phyloP scores from a whole-genome alignment of 2,113 vertebrate genomes.

The Sorex araneus region DNA sequence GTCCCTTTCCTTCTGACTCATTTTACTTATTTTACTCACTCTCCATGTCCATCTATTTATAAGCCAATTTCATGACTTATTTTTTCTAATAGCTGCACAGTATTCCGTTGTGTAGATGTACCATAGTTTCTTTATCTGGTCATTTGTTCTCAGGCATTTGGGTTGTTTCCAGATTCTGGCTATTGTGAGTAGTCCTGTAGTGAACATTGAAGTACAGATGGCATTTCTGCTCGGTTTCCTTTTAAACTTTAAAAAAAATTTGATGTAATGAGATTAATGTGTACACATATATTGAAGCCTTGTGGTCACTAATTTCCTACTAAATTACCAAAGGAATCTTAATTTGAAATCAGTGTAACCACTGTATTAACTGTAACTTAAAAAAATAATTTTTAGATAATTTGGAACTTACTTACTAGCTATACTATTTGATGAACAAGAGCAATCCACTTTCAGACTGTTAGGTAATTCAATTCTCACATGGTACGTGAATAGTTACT shows the following conservation, averaged over 20 bases:
- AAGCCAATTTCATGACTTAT: too few relatives aligned
- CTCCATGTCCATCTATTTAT: too few relatives aligned
- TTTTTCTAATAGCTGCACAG: too few relatives aligned
- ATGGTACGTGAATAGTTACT: slow-evolving; percentile 59
- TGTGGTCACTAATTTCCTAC: background rate
- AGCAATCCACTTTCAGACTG: slow-evolving; percentile 51
- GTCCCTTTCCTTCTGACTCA: too few relatives aligned
- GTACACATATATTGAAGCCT: background rate
- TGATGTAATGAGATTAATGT: slow-evolving; percentile 18
- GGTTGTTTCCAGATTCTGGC: too few relatives aligned
- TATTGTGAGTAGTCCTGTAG: too few relatives aligned
- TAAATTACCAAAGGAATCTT: slow-evolving; percentile 4
- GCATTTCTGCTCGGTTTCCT: too few relatives aligned
- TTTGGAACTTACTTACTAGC: slow-evolving; percentile 44
- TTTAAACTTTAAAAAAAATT: background rate
- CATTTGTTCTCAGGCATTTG: too few relatives aligned
- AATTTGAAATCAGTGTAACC: background rate
- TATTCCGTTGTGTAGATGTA: too few relatives aligned
- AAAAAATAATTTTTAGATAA: slow-evolving; percentile 29
- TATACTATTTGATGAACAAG: slow-evolving; percentile 43
- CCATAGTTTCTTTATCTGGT: too few relatives aligned
- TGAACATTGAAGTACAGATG: too few relatives aligned
- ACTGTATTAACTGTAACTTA: background rate
- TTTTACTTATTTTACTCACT: too few relatives aligned
- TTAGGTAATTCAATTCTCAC: slow-evolving; percentile 56